These are phyloP conservation scores for Heteromormyrus szaboi DNA, from an alignment of 2,797 vertebrate species.

Conservation along the genomic window DNA sequence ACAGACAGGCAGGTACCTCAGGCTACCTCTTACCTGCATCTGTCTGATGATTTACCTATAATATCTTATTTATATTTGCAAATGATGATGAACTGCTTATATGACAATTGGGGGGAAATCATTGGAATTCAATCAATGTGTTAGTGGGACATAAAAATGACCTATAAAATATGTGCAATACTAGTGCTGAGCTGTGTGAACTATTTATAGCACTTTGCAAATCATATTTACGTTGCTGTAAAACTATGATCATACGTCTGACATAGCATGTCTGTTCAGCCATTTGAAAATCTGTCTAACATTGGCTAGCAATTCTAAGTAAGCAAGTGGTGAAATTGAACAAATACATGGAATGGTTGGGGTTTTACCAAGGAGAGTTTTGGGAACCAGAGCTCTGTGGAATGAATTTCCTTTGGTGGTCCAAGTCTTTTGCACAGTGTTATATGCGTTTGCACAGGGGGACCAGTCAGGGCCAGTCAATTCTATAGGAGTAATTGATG, in stretches of 20 bases:
- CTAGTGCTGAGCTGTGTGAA: neutral
- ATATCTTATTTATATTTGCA: neutral
- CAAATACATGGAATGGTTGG: neutral
- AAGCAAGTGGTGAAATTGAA: neutral
- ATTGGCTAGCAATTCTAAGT: neutral
- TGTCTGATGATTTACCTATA: neutral
- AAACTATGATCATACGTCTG: neutral
- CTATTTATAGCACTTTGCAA: neutral
- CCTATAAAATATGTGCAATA: neutral
- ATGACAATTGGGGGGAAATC: neutral
- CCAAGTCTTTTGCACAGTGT: too few relatives aligned
- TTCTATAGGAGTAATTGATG: neutral
- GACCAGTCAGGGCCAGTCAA: neutral
- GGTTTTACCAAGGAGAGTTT: neutral
- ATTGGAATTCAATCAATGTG: neutral
- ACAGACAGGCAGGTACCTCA: too few relatives aligned
- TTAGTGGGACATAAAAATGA: neutral
- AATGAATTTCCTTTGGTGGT: too few relatives aligned
- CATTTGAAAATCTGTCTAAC: neutral
- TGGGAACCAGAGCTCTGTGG: neutral
- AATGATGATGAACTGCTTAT: neutral
- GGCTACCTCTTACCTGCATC: neutral
- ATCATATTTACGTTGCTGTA: neutral
- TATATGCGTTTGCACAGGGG: neutral
- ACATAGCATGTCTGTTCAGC: neutral